Evolutionary conservation across 2,888 invertebrate genomes (phyloP).

Genomic region (Drosophila dives): DNA sequence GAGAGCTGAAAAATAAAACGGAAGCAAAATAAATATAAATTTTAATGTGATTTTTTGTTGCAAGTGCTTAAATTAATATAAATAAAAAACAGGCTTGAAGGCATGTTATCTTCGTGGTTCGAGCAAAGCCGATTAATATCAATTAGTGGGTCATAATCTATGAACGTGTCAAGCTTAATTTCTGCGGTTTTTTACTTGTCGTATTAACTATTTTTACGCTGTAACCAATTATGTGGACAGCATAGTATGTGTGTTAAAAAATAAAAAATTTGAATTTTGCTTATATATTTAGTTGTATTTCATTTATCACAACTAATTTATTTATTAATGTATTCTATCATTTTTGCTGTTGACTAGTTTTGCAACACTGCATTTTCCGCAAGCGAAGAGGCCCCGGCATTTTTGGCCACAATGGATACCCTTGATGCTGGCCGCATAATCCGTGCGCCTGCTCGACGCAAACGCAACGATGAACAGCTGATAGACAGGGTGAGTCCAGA

Average conservation of each 20-base stretch:
- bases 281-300: not conserved
- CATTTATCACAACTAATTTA: not conserved
- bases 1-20: not conserved
- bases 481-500: constrained; percentile 90
- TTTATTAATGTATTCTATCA: constrained; percentile 4
- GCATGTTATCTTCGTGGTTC: not conserved
- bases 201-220: not conserved
- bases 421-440: constrained; percentile 87
- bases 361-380: constrained; percentile 11
- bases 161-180: not conserved
- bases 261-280: not conserved
- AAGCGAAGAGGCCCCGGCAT: not conserved
- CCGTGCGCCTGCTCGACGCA: constrained; percentile 91
- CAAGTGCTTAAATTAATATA: not conserved
- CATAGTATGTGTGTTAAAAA: not conserved
- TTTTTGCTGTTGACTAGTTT: constrained; percentile 20
- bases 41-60: not conserved
- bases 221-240: not conserved
- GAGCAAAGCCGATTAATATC: not conserved
- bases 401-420: constrained; percentile 71
- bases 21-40: not conserved
- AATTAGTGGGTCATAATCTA: not conserved
- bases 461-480: constrained; percentile 91
- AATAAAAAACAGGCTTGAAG: not conserved
- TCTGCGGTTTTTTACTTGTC: not conserved